Evolutionary conservation across 2,888 invertebrate genomes (phyloP).

Genomic region (Cryptophagus acutangulus): DNA sequence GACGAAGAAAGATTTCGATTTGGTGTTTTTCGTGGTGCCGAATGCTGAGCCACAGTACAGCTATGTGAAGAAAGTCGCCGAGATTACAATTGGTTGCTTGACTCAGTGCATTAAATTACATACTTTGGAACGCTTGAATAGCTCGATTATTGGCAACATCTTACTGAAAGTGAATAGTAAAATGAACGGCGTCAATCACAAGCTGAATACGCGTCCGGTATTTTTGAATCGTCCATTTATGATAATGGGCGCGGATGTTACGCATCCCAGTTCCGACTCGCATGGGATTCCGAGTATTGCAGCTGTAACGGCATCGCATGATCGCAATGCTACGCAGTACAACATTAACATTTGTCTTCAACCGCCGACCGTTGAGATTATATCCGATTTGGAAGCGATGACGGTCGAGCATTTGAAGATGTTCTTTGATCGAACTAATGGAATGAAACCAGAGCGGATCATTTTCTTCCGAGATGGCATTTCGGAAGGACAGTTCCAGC

Average conservation of each 20-base stretch:
- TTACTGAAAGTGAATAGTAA: slow-evolving; percentile 73
- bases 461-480: slow-evolving; percentile 83
- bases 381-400: slow-evolving; percentile 61
- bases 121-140: slow-evolving; percentile 53
- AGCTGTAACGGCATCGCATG: slow-evolving; percentile 72
- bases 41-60: slow-evolving; percentile 38
- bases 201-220: slow-evolving; percentile 21
- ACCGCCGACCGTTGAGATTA: slow-evolving; percentile 67
- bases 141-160: slow-evolving; percentile 64
- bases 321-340: slow-evolving; percentile 62
- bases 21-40: slow-evolving; percentile 62
- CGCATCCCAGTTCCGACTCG: slow-evolving; percentile 82
- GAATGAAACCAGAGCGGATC: slow-evolving; percentile 56
- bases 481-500: slow-evolving; percentile 75
- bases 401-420: slow-evolving; percentile 55
- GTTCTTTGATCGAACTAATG: slow-evolving; percentile 52
- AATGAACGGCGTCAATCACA: slow-evolving; percentile 76
- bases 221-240: slow-evolving; percentile 52
- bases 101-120: slow-evolving; percentile 67
- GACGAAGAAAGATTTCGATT: slow-evolving; percentile 38
- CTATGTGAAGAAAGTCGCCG: slow-evolving; percentile 64
- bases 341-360: slow-evolving; percentile 76
- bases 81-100: slow-evolving; percentile 61
- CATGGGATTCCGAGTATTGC: slow-evolving; percentile 61
- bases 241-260: slow-evolving; percentile 80